Conservation (phyloP, 2,797 vertebrate species). For the Artibeus lituratus region DNA sequence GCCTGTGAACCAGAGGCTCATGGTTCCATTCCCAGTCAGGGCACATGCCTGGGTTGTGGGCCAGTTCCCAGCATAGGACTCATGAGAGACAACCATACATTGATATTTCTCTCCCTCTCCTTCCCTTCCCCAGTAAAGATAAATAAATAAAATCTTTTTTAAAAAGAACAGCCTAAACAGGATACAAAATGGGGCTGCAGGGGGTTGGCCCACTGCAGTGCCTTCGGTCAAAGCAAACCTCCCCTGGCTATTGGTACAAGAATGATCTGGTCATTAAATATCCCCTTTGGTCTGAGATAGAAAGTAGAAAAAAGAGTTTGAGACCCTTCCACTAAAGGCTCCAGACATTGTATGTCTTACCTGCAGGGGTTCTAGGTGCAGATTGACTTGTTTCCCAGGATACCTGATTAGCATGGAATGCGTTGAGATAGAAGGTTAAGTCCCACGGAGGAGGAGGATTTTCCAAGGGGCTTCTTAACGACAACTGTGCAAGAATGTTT, state of each 20-base stretch:
- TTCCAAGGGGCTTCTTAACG: neutral
- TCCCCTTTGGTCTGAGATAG: neutral
- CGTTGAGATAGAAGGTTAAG: neutral
- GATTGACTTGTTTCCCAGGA: neutral
- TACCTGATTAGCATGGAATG: neutral
- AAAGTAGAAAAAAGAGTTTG: neutral
- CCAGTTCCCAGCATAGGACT: too few relatives aligned
- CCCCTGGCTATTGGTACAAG: neutral
- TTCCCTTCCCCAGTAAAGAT: too few relatives aligned
- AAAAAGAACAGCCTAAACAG: conserved; percentile 4
- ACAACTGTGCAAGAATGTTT: neutral
- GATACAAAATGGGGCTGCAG: neutral
- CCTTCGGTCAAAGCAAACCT: neutral
- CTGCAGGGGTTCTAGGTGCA: neutral
- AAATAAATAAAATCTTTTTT: too few relatives aligned
- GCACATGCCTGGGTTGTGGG: too few relatives aligned
- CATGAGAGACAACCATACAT: too few relatives aligned
- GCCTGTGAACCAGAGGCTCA: too few relatives aligned
- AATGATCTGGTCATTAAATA: neutral
- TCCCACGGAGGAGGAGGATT: neutral
- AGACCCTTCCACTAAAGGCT: neutral
- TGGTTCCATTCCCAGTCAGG: too few relatives aligned
- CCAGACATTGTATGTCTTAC: neutral
- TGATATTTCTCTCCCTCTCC: too few relatives aligned
- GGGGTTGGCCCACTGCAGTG: neutral